Evolutionary conservation across 1,140 invertebrate species (phyloP), one percentile per base, ranked within the genome.

Genomic region (Ditylenchus dipsaci): DNA sequence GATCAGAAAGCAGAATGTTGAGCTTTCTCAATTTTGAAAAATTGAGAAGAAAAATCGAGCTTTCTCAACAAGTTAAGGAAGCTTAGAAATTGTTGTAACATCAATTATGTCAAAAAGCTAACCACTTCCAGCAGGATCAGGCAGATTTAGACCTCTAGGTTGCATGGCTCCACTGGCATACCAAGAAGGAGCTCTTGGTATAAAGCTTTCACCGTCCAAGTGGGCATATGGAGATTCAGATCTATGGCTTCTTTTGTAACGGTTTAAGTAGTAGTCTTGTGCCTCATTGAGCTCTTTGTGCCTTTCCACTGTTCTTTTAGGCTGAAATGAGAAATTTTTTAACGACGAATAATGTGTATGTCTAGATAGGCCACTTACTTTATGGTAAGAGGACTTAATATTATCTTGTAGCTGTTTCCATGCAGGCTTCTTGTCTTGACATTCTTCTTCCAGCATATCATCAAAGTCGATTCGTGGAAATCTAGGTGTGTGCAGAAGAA

Each of bases 391-490:
- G 60, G 77, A 75, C 43, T 78, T 76, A 27, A 81, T 72, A 29
- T 63, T 76, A 23, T 81, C 80, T 67, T 81, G 70, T 11, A 78
- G 65, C 58, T 76, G 68, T 49, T 81, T 76, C 80, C 80, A 82
- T 30, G 79, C 78, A 7, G 79, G 79, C 57, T 82, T 82, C 26
- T 58, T 62, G 23, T 74, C 68, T 29, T 49, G 15, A 29, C 65
- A 45, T 3, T 67, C 21, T 29, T 81, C 79, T 8, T 74, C 68
- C 29, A 73, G 26, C 53, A 78, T 65, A 71, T 81, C 79, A 53
- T 81, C 79, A 62, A 81, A 78, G 42, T 80, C 78, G 26, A 82
- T 75, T 42, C 80, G 63, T 15, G 76, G 64, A 69, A 81, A 82
- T 15, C 47, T 64, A 43, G 79, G 79, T 1, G 71, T 71, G 56